phyloP scores from a whole-genome alignment of 2,113 vertebrate species.

The Otolemur garnettii region DNA sequence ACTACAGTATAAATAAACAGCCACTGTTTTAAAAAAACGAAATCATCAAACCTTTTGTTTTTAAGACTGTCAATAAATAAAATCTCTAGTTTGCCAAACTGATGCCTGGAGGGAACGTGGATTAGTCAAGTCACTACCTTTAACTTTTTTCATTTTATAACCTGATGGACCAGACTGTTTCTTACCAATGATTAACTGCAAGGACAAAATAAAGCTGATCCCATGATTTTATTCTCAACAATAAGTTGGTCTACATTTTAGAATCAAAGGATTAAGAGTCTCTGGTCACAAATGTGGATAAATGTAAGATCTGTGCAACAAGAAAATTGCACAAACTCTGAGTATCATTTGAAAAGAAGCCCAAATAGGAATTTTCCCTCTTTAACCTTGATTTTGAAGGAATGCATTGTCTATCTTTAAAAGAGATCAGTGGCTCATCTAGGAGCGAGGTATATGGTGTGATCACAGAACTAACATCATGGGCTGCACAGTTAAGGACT shows the following conservation, averaged over 20 bases:
- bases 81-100: neutral
- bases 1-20: neutral
- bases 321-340: neutral
- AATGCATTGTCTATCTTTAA: neutral
- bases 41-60: neutral
- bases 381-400: neutral
- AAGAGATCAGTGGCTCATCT: neutral
- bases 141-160: neutral
- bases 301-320: accelerated
- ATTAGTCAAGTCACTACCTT: neutral
- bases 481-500: neutral
- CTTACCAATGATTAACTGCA: neutral
- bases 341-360: neutral
- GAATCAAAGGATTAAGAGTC: neutral
- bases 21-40: neutral
- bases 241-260: neutral
- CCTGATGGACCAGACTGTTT: neutral
- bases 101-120: neutral
- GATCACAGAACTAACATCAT: neutral
- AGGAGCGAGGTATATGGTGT: neutral
- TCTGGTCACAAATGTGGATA: neutral
- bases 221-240: neutral
- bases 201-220: neutral
- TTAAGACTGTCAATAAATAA: neutral
- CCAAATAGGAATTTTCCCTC: neutral